Evolutionary conservation across 2,113 vertebrate genomes (phyloP).

Genomic region (Trichechus manatus): DNA sequence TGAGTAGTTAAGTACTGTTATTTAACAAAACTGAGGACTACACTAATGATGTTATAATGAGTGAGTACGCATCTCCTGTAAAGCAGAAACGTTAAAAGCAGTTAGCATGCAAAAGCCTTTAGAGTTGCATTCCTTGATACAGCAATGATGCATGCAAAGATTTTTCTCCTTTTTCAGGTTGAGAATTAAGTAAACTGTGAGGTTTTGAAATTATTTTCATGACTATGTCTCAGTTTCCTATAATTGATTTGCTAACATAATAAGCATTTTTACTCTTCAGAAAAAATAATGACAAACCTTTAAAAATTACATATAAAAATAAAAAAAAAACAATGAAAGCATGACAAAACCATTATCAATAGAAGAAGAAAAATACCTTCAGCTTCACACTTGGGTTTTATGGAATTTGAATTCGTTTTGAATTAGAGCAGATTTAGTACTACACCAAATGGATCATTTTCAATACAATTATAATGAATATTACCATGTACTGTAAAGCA

Average conservation of each 20-base stretch:
- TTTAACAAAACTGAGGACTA: not conserved
- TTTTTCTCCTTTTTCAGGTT: constrained; percentile 64
- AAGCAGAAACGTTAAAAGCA: not conserved
- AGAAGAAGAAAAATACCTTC: constrained; percentile 57
- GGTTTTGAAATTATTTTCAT: constrained; percentile 1
- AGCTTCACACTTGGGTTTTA: constrained; percentile 32
- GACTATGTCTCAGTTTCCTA: constrained; percentile 31
- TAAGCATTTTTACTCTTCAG: constrained; percentile 3
- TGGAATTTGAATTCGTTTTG: constrained; percentile 69
- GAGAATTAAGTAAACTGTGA: not conserved
- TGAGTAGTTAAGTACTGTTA: not conserved
- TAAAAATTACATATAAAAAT: constrained; percentile 45
- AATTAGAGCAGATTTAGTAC: constrained; percentile 79
- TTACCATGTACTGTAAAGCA: constrained; percentile 71
- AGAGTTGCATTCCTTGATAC: constrained; percentile 55
- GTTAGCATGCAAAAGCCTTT: constrained; percentile 61
- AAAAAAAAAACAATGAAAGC: constrained; percentile 24
- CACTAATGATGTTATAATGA: not conserved
- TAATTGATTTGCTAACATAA: constrained; percentile 35
- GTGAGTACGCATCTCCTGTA: not conserved
- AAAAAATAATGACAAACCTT: constrained; percentile 34
- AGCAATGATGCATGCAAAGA: constrained; percentile 26
- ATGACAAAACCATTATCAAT: constrained; percentile 64
- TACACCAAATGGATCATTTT: constrained; percentile 67
- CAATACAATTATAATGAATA: constrained; percentile 78